Conservation (phyloP, 2,797 vertebrate genomes). For the Rhynchonycteris naso region DNA sequence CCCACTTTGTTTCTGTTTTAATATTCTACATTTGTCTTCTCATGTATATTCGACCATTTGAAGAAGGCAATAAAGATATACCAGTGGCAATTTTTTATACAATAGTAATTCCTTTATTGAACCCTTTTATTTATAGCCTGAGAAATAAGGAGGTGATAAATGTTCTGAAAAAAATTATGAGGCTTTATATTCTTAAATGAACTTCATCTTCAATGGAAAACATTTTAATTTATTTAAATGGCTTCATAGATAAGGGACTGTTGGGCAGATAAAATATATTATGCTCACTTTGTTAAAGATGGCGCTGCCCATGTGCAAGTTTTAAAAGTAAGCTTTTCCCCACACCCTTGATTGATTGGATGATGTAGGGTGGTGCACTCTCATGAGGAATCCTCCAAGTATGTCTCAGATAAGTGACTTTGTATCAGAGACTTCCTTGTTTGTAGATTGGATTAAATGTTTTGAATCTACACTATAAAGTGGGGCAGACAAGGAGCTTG, state of each 20-base stretch:
- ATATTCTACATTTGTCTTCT: slow-evolving; percentile 57
- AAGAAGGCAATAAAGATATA: slow-evolving; percentile 43
- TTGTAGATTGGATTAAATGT: too few relatives aligned
- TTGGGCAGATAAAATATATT: too few relatives aligned
- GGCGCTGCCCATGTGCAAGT: too few relatives aligned
- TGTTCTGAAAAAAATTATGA: slow-evolving; percentile 22
- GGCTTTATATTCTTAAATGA: background rate
- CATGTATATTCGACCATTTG: slow-evolving; percentile 36
- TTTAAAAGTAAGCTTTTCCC: too few relatives aligned
- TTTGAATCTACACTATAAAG: too few relatives aligned
- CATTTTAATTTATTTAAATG: background rate
- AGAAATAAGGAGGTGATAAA: slow-evolving; percentile 45
- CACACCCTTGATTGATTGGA: too few relatives aligned
- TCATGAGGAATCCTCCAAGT: too few relatives aligned
- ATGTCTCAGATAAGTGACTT: too few relatives aligned
- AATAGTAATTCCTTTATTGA: slow-evolving; percentile 49
- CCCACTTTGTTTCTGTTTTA: slow-evolving; percentile 46
- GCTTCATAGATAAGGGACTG: background rate
- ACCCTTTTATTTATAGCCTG: slow-evolving; percentile 60
- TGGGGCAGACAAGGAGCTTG: too few relatives aligned
- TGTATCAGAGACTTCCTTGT: too few relatives aligned
- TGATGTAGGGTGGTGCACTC: too few relatives aligned
- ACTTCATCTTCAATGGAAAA: background rate
- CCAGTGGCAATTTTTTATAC: slow-evolving; percentile 53
- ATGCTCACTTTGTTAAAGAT: too few relatives aligned